These are phyloP conservation scores for Amblyopsis rosae DNA, from an alignment of 2,113 vertebrate species.

Conservation along the genomic window DNA sequence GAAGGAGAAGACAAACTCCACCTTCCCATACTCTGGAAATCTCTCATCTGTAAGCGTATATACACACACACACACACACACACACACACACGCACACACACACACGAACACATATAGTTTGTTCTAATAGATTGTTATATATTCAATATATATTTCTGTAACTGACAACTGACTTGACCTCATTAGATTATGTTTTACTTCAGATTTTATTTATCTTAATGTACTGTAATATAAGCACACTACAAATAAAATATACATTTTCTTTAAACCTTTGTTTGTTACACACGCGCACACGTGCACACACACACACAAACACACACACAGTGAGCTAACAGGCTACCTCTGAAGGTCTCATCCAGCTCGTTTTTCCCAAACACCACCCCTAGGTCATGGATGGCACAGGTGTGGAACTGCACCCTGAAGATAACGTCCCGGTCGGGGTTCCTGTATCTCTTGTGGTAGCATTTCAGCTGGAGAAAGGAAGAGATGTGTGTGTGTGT, in stretches of 20 bases:
- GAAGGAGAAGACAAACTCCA: slow-evolving; percentile 96
- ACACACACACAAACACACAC: neutral
- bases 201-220: no score
- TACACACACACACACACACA: neutral
- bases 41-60: slow-evolving; percentile 65
- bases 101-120: neutral
- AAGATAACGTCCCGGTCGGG: slow-evolving; percentile 90
- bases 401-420: slow-evolving; percentile 97
- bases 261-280: neutral
- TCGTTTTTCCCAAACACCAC: slow-evolving; percentile 93
- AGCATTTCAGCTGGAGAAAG: slow-evolving; percentile 86
- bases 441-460: slow-evolving; percentile 92
- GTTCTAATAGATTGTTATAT: neutral
- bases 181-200: no score
- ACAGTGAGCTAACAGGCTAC: slow-evolving; percentile 62
- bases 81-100: neutral
- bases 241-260: neutral
- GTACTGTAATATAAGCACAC: neutral
- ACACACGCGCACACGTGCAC: neutral
- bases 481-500: no score
- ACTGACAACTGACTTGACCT: no score
- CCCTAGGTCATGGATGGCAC: slow-evolving; percentile 91
- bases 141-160: neutral
- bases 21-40: slow-evolving; percentile 95
- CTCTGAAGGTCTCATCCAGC: slow-evolving; percentile 94